Conservation (phyloP, 64 coral and sea anemone species). For the Orbicella faveolata region DNA sequence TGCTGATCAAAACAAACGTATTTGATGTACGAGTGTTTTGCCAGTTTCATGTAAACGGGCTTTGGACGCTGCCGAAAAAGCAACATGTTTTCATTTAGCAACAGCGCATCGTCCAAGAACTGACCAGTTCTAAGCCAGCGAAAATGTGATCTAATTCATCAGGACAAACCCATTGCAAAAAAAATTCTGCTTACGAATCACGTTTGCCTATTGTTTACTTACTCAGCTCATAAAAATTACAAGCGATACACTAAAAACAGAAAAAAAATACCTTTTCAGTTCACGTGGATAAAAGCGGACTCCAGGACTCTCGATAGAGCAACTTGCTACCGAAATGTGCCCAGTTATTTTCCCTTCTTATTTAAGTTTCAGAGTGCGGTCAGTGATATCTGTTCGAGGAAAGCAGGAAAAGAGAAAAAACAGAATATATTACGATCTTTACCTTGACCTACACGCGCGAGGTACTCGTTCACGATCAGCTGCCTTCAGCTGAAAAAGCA, state of each 20-base stretch:
- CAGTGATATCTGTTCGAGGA: not conserved
- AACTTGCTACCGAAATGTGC: not conserved
- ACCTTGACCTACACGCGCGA: conserved; percentile 25
- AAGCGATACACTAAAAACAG: not conserved
- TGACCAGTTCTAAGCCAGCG: not conserved
- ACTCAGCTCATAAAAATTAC: not conserved
- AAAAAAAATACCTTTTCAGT: conserved; percentile 3
- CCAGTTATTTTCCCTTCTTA: not conserved
- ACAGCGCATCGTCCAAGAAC: no score
- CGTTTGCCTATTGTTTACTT: conserved; percentile 1
- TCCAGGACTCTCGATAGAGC: not conserved
- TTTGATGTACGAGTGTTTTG: no score
- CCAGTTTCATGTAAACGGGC: no score
- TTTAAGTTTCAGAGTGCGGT: not conserved
- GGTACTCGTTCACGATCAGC: not conserved
- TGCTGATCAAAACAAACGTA: no score
- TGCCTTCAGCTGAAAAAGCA: conserved; percentile 10
- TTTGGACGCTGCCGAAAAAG: no score
- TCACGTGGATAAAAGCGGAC: not conserved
- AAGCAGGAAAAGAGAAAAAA: not conserved
- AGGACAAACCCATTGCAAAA: not conserved
- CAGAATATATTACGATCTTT: not conserved
- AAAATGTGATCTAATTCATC: not conserved
- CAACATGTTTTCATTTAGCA: no score
- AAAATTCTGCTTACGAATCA: not conserved